These are phyloP conservation scores for Macrophya annulata DNA, from an alignment of 2,888 invertebrate genomes.

Conservation along the genomic window DNA sequence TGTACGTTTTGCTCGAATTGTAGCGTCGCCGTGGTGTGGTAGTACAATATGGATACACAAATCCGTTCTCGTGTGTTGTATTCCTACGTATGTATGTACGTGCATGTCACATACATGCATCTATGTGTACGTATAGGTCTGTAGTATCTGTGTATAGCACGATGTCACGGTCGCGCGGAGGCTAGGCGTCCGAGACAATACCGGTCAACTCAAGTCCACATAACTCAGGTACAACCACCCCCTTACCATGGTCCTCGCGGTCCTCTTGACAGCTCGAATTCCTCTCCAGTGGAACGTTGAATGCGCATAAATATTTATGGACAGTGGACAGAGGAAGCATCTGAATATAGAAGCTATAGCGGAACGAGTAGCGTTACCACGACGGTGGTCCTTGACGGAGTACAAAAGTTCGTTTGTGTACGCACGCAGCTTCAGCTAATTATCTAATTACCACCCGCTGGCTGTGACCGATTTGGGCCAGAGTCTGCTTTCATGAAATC, in stretches of 20 bases:
- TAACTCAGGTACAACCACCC: conserved; percentile 56
- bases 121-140: not conserved
- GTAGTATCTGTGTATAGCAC: conserved; percentile 7
- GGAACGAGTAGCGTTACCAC: conserved; percentile 44
- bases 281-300: conserved; percentile 55
- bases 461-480: conserved; percentile 43
- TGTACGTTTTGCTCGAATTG: conserved; percentile 31
- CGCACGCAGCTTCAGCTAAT: conserved; percentile 28
- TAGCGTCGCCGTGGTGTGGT: conserved; percentile 12
- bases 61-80: conserved; percentile 2
- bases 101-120: not conserved
- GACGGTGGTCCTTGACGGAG: conserved; percentile 45
- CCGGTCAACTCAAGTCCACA: conserved; percentile 57
- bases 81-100: not conserved
- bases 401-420: conserved; percentile 47
- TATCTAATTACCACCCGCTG: conserved; percentile 40
- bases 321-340: conserved; percentile 56
- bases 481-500: conserved; percentile 13
- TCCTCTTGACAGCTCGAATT: conserved; percentile 56
- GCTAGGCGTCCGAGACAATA: conserved; percentile 56
- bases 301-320: conserved; percentile 58
- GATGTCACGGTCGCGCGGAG: conserved; percentile 50
- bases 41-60: not conserved
- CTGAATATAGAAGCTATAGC: conserved; percentile 57
- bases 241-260: conserved; percentile 42